phyloP scores from a whole-genome alignment of 2,113 vertebrate species.

The Pyrgilauda ruficollis region DNA sequence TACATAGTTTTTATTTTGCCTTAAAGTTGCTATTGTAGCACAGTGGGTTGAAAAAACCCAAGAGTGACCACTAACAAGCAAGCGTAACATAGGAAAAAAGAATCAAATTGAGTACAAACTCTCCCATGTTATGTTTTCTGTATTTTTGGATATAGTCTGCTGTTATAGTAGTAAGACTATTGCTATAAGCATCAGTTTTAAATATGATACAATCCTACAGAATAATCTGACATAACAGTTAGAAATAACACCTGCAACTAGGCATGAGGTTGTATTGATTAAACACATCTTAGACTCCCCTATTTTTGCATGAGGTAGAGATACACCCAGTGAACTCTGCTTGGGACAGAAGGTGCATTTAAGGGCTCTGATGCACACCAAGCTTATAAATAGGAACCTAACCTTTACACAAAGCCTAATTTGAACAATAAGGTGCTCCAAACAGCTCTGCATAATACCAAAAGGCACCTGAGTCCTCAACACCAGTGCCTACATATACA shows the following conservation, averaged over 20 bases:
- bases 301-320: neutral
- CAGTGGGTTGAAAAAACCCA: neutral
- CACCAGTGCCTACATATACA: neutral
- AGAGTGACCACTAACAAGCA: neutral
- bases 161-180: neutral
- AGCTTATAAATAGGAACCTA: neutral
- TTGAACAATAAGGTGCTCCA: neutral
- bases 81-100: neutral
- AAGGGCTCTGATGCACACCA: neutral
- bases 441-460: neutral
- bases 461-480: neutral
- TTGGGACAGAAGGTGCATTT: neutral
- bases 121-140: rapidly evolving
- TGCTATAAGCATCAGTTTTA: neutral
- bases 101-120: neutral
- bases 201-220: neutral
- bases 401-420: neutral
- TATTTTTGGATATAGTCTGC: neutral
- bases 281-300: neutral
- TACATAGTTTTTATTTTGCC: neutral
- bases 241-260: neutral
- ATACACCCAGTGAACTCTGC: neutral
- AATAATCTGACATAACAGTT: neutral
- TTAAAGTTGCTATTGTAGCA: neutral
- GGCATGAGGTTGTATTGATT: neutral